Evolutionary conservation across 2,888 invertebrate species (phyloP), one percentile per base, ranked within the genome.

Genomic region (Oxycera nigricornis): DNA sequence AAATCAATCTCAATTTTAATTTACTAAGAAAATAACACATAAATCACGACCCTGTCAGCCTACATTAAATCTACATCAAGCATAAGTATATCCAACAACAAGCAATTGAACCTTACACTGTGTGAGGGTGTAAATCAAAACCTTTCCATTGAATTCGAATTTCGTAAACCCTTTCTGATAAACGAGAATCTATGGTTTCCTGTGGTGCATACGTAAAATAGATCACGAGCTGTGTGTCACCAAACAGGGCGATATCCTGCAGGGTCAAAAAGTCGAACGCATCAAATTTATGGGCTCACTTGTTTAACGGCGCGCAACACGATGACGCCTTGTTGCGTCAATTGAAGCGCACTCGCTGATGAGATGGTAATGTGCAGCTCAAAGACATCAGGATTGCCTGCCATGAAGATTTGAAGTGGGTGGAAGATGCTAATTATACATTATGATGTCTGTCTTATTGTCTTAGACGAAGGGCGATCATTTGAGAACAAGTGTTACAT

Each of bases 261-360:
- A 41, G 65, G n/a, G 65, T 17, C 24, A 24, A 11, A 35, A 59
- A 59, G 30, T 30, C 24, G 26, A 59, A 28, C 14, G 31, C 26
- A 30, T 68, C 28, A 68, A 55, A 70, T 70, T 70, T 70, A 70
- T 70, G 70, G 55, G 30, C 35, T 70, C 70, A 22, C 17, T 70
- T 52, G 55, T 55, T 14, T 28, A 68, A 50, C 50, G 68, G 22
- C 2, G 68, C 68, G 39, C 30, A 70, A 52, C 70, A 70, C 30
- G 55, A 70, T 70, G 70, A 70, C 70, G 52, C 31, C 70, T 70
- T 70, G 70, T 52, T 70, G 31, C 52, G 31, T 70, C 55, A 70
- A 70, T 70, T 70, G 70, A 70, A 31, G 31, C n/a, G n/a, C 35
- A 70, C 52, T 52, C 52, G 55, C 52, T 35, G 52, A n/a, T 70